phyloP scores from a whole-genome alignment of 53 echinoderm and acorn worm genomes.

The Stichopus horrens region DNA sequence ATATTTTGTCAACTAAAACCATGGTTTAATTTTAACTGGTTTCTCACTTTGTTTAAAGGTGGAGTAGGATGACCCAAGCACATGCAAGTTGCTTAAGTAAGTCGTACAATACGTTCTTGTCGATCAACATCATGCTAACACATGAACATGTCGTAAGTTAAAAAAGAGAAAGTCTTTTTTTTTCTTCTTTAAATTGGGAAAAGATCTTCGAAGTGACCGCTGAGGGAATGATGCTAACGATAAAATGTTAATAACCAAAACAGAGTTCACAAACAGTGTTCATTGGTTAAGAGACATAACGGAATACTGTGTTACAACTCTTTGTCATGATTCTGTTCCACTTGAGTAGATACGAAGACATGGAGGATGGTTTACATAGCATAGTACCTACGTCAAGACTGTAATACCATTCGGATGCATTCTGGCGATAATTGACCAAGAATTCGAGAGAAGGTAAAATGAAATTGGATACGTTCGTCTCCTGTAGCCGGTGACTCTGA shows the following conservation, averaged over 20 bases:
- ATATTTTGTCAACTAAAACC: too few species aligned
- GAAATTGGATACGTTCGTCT: not conserved
- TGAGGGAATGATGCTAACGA: not conserved
- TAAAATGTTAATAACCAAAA: not conserved
- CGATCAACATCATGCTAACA: too few species aligned
- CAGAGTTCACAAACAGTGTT: not conserved
- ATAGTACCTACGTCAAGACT: not conserved
- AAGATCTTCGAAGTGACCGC: not conserved
- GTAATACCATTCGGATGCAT: not conserved
- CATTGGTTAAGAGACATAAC: not conserved
- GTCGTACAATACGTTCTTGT: too few species aligned
- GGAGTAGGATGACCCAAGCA: too few species aligned
- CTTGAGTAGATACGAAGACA: not conserved
- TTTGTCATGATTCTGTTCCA: not conserved
- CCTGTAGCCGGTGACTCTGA: not conserved
- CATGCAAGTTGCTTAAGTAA: too few species aligned
- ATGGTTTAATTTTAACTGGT: too few species aligned
- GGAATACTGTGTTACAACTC: not conserved
- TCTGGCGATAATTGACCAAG: not conserved
- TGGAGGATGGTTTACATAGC: not conserved
- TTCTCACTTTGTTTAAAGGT: too few species aligned
- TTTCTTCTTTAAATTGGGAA: too few species aligned
- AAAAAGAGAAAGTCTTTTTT: too few species aligned
- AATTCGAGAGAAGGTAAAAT: not conserved
- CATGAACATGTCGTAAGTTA: too few species aligned